These are phyloP conservation scores for Acrocephalus kingi DNA, from an alignment of 2,113 vertebrate genomes.

Conservation along the genomic window DNA sequence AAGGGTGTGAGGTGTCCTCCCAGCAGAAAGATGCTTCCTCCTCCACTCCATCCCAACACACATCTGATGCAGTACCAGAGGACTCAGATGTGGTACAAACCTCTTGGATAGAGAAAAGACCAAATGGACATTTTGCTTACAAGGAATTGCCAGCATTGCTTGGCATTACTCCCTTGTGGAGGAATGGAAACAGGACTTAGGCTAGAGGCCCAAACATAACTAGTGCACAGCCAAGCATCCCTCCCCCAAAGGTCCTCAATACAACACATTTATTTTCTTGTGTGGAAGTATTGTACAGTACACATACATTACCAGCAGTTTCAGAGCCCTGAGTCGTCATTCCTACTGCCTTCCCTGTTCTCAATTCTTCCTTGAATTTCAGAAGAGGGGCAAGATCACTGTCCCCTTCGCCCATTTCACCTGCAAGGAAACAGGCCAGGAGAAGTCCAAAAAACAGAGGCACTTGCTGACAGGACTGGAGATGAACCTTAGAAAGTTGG, in stretches of 20 bases:
- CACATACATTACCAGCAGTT: conserved; percentile 9
- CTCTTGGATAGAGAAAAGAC: neutral
- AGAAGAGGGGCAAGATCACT: neutral
- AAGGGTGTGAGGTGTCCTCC: neutral
- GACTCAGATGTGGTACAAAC: neutral
- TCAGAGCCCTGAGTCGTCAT: conserved; percentile 14
- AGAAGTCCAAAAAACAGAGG: neutral
- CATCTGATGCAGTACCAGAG: neutral
- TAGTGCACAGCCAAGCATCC: neutral
- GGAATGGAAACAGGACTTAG: neutral
- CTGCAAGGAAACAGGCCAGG: neutral
- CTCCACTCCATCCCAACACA: neutral
- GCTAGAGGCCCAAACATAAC: neutral
- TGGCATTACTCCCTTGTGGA: neutral
- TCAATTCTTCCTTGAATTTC: neutral
- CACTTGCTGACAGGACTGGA: neutral
- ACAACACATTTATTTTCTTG: conserved; percentile 49
- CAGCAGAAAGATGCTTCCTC: neutral
- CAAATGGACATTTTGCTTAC: neutral
- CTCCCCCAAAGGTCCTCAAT: neutral
- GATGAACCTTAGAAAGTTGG: neutral
- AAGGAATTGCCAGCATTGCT: neutral
- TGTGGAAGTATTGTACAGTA: neutral
- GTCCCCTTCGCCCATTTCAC: neutral
- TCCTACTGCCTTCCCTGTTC: neutral